A percentile compares a stretch with the other conserved stretches of the same genome.
Conservation (phyloP, 2,888 invertebrate species). For the Thereva unica region DNA sequence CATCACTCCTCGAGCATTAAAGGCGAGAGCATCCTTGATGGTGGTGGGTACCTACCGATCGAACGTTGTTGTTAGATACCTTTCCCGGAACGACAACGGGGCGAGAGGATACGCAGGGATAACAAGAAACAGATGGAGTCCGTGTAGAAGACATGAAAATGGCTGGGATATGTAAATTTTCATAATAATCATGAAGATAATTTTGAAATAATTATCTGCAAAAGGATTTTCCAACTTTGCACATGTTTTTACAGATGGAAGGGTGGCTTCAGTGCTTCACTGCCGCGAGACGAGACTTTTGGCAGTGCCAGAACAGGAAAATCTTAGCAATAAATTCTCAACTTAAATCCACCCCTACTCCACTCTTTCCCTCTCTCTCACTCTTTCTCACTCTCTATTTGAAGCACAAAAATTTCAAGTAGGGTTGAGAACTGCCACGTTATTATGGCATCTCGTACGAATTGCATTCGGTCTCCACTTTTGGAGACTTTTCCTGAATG, state of each 20-base stretch:
- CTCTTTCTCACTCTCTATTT: too few relatives aligned
- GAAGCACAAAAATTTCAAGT: too few relatives aligned
- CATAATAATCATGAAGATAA: constrained; percentile 41
- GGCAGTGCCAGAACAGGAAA: constrained; percentile 23
- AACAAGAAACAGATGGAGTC: constrained; percentile 28
- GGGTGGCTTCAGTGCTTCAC: background rate
- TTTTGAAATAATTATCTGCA: constrained; percentile 41
- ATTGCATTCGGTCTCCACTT: too few relatives aligned
- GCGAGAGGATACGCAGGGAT: background rate
- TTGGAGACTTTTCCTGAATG: too few relatives aligned
- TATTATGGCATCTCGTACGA: too few relatives aligned
- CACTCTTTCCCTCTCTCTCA: too few relatives aligned
- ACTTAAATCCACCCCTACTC: constrained; percentile 27
- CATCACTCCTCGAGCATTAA: constrained; percentile 14
- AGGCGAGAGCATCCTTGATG: background rate
- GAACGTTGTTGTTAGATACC: background rate
- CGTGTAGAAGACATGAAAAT: constrained; percentile 33
- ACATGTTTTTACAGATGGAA: constrained; percentile 36
- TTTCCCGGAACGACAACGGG: background rate
- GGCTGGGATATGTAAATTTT: constrained; percentile 40
- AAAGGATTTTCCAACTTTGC: constrained; percentile 39
- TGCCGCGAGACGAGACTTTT: background rate
- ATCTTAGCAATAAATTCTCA: constrained; percentile 36
- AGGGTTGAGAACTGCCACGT: too few relatives aligned
- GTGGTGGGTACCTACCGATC: constrained; percentile 3